Base-by-base conservation (phyloP, 2,888 invertebrate genomes). In the Liopterus haemorrhoidalis region DNA sequence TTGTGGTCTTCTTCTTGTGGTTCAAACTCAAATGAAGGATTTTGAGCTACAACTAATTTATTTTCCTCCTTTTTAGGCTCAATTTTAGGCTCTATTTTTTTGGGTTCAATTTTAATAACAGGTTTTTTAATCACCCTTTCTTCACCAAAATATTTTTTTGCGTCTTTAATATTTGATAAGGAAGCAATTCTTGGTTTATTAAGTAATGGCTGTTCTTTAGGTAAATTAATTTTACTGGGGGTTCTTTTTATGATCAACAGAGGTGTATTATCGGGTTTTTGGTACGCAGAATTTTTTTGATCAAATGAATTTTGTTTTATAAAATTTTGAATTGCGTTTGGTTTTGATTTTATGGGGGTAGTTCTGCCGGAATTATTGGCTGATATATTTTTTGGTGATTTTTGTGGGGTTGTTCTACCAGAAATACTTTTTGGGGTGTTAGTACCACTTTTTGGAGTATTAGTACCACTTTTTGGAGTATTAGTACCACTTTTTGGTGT, bases 121-220 rank as follows among this genome's bases (percentile, higher is more conserved):
- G 48, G 38, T 54, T 55, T 56, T 33, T 55, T 55, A 16, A 46
- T 31, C 33, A 45, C 48, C n/a, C 22, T 31, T 5, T 27, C 33
- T 25, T 59, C 59, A 1, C 69, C 69, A 51, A 69, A 69, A 57
- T 69, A 69, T 55, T 69, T 69, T 48, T 62, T 65, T 11, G 64
- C 62, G 41, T 51, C 51, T 30, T 61, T 60, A 21, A 62, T 50
- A 41, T 60, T 61, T 0, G 60, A 53, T 41, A 65, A 63, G 2
- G 68, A 58, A 2, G 65, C 64, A 0, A 68, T 64, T 54, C 64
- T 66, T 2, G 69, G 68, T 53, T 69, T 69, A 1, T 62, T 61
- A 9, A 63, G 57, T 52, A 67, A 67, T 50, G 63, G 62, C 0
- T 68, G 67, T 35, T 68, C 41, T 38, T 45, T 32, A 2, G 45